phyloP scores from a whole-genome alignment of 2,888 invertebrate genomes.

The Stenodera caucasica region DNA sequence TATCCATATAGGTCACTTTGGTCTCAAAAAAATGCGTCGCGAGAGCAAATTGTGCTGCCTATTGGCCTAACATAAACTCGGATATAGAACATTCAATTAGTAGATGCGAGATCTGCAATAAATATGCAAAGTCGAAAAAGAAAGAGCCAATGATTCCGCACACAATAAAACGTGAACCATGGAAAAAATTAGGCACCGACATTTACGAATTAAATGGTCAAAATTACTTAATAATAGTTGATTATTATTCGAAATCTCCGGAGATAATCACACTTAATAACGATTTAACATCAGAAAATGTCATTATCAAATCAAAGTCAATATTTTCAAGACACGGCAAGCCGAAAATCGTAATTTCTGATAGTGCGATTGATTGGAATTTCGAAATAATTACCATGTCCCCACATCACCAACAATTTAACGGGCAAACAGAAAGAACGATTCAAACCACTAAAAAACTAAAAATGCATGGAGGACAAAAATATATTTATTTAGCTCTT shows the following conservation, averaged over 20 bases:
- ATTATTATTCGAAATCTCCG: conserved; percentile 22
- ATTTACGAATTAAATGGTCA: conserved; percentile 11
- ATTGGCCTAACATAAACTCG: conserved; percentile 21
- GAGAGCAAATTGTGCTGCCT: conserved; percentile 10
- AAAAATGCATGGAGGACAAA: conserved; percentile 17
- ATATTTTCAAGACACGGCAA: conserved; percentile 27
- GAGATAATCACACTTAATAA: conserved; percentile 14
- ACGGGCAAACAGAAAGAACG: conserved; percentile 20
- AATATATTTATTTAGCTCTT: too few species aligned
- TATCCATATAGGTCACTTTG: conserved; percentile 20
- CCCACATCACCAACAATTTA: conserved; percentile 23
- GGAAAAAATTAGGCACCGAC: conserved; percentile 15
- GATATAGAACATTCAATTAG: conserved; percentile 14
- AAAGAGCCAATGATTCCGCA: conserved; percentile 13
- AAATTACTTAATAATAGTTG: conserved; percentile 16
- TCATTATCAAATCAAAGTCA: conserved; percentile 21
- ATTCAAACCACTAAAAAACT: conserved; percentile 27
- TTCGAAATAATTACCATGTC: conserved; percentile 12
- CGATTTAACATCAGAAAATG: conserved; percentile 13
- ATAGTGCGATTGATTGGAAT: conserved; percentile 24
- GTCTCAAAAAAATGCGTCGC: conserved; percentile 10
- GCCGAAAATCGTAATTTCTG: conserved; percentile 25
- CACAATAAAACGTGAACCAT: too few species aligned
- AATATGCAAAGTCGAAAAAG: background rate
- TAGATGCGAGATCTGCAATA: conserved; percentile 11